These are phyloP conservation scores for Apis mellifera DNA, from an alignment of 1,140 invertebrate genomes.

Conservation along the genomic window Amel_HAv3.1 CM009946.2:650001-650500, in stretches of 20 bases:
- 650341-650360: neutral
- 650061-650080: no score
- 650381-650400: constrained; percentile 24
- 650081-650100: no score
- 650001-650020: neutral
- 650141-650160: no score
- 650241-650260: neutral
- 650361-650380: constrained; percentile 2
- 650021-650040: neutral
- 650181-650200: no score
- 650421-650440: neutral
- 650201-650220: no score
- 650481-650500: neutral
- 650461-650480: neutral
- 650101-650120: no score
- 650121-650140: no score
- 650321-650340: neutral
- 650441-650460: neutral
- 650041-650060: neutral
- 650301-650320: no score
- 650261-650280: neutral
- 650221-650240: no score
- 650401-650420: constrained; percentile 14
- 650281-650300: neutral
- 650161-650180: no score